Percentiles rank a stretch among this genome's conserved stretches.
Conservation (phyloP, 1,140 invertebrate genomes). For the Palaemon carinicauda region DNA sequence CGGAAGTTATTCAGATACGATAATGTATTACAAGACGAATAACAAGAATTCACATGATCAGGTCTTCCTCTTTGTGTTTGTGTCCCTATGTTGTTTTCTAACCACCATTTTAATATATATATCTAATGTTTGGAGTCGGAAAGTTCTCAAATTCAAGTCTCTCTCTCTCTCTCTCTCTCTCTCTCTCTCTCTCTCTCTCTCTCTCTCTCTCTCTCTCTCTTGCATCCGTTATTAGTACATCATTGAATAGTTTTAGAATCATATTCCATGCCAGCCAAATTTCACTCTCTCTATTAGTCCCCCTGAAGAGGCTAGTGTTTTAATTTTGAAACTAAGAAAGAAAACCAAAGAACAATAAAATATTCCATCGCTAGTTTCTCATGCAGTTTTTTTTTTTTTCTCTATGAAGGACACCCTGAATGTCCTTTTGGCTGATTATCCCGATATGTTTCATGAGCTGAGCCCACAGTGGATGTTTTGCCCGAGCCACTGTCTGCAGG, state of each 20-base stretch:
- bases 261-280: background rate
- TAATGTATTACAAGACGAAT: background rate
- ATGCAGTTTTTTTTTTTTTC: background rate
- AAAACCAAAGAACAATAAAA: background rate
- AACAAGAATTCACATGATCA: background rate
- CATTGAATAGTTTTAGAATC: too few species aligned
- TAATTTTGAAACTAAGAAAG: background rate
- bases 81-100: too few species aligned
- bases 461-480: background rate
- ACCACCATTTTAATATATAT: too few species aligned
- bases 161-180: conserved; percentile 1
- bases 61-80: too few species aligned
- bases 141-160: background rate
- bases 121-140: too few species aligned
- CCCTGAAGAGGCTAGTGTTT: background rate
- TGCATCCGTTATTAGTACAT: too few species aligned
- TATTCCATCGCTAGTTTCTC: background rate
- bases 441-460: background rate
- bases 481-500: background rate
- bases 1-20: background rate
- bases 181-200: background rate
- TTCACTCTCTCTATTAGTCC: background rate
- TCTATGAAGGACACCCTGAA: background rate
- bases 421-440: background rate
- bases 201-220: background rate